Evolutionary conservation across 2,888 invertebrate species (phyloP).

Genomic region (Exocentrus adspersus): DNA sequence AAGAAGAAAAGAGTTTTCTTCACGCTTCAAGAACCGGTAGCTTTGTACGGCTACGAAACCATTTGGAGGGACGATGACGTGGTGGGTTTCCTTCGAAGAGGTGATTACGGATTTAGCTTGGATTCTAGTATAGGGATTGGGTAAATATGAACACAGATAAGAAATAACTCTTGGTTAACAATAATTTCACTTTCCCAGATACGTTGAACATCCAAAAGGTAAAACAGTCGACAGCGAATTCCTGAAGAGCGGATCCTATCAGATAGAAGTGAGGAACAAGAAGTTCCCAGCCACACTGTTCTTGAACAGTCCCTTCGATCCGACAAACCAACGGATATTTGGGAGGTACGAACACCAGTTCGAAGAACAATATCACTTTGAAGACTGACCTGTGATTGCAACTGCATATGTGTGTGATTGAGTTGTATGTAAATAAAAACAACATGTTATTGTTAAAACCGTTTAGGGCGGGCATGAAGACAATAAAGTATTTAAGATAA

Average conservation of each 20-base stretch:
- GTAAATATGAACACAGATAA: no score
- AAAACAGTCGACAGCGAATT: slow-evolving; percentile 73
- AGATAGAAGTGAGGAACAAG: slow-evolving; percentile 83
- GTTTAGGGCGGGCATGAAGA: no score
- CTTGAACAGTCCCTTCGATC: slow-evolving; percentile 84
- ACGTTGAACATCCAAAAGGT: slow-evolving; percentile 69
- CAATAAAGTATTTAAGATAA: no score
- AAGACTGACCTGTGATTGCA: slow-evolving; percentile 57
- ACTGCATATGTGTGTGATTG: neutral
- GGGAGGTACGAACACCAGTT: slow-evolving; percentile 71
- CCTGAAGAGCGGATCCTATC: slow-evolving; percentile 76
- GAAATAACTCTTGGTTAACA: no score
- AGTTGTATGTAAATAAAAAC: neutral
- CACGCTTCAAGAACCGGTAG: slow-evolving; percentile 74
- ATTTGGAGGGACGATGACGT: slow-evolving; percentile 81
- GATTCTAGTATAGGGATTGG: slow-evolving; percentile 72
- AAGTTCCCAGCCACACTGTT: slow-evolving; percentile 76
- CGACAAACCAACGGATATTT: slow-evolving; percentile 76
- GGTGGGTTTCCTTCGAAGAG: slow-evolving; percentile 84
- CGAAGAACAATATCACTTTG: slow-evolving; percentile 62
- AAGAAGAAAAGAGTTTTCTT: slow-evolving; percentile 80
- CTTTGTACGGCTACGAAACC: slow-evolving; percentile 88
- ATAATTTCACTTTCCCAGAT: slow-evolving; percentile 61
- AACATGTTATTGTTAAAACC: no score
- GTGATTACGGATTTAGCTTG: slow-evolving; percentile 77